Base-by-base conservation (phyloP, 2,797 vertebrate species). In the Benthosema pterotum region DNA sequence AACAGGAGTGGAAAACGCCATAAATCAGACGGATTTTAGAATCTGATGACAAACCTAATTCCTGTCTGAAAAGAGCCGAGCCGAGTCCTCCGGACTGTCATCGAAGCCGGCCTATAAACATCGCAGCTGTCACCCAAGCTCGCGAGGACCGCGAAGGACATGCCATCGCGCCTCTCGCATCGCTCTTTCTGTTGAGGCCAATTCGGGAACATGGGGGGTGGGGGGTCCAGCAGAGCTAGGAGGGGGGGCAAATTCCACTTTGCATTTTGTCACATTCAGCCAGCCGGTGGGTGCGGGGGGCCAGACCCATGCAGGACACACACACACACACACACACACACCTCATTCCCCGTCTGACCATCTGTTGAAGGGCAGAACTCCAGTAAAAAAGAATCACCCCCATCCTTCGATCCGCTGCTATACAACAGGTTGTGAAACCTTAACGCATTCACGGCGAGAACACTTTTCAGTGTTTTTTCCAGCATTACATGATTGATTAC, bases 31-130 rank as follows among this genome's bases (percentile, higher is more conserved):
- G 84, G 90, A 94, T 94, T 95, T 94, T 94, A 94, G 92, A 94
- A 94, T 95, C 91, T 94, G 94, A 94, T 92, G 93, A 96, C 92
- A 96, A 94, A 94, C 87, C 79, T 83, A 93, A 95, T 94, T 94
- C 90, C 91, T 94, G 88, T 92, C 89, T 92, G 86, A 92, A 92
- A 93, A 94, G 88, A 93, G 86, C 89, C 88, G 87, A 90, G 77
- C 77, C 79, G 66, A 77, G 82, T 88, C 86, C 91, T 88, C 88
- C 85, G 72, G 92, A 95, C 89, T 96, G 93, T 96, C 94, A 95
- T 94, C 87, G 84, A 94, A 95, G 90, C 89, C 9, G 81, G 88
- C 86, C 91, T 93, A 93, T 96, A 94, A 96, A 96, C 95, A 94
- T 95, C 84, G 94, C 94, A 97, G 94, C 94, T 97, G 94, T 96